Base-by-base conservation (phyloP, 2,113 vertebrate species). In the Paracanthobrama guichenoti region DNA sequence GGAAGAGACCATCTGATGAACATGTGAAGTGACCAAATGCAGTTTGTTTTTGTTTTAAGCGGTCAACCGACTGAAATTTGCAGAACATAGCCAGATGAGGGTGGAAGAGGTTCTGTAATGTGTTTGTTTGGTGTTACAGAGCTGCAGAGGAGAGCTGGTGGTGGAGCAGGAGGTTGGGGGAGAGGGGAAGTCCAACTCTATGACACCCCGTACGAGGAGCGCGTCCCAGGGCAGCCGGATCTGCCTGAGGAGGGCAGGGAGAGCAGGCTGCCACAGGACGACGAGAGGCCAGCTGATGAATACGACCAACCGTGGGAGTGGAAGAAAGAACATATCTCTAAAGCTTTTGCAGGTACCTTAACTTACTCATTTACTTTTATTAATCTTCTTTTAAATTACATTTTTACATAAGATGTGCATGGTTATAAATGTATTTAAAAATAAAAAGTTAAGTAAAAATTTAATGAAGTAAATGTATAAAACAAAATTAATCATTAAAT, bases 271-370 rank as follows among this genome's bases (percentile, higher is more conserved):
- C 97, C 97, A 2, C 97, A 97, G 85, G 97, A 98, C 7, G 97
- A 99, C 0, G 97, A 98, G 92, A 96, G 97, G 91, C 97, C 97
- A 0, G 97, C 96, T 0, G 97, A 99, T 9, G 97, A 99, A 88
- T 99, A 99, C 0, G 97, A 98, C 92, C 97, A 98, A 88, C 97
- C 97, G 0, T 99, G 97, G 97, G 97, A 99, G 62, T 98, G 97
- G 97, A 99, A 98, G 88, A 97, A 97, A 89, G 96, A 97, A 3
- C 89, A 97, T 93, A 92, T 95, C 95, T 93, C 97, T 93, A 89
- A 97, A 85, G 96, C 96, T 57, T 94, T 99, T 53, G 96, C 97
- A 96, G 97, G 97, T 99, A 94, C 16, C 28, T 66, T 86, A 39
- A 59, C 13, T 14, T 59, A 8, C 69, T 74, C 1, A 31, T 28